Conservation (phyloP, 2,797 vertebrate genomes). For the Phalloptychus januarius region DNA sequence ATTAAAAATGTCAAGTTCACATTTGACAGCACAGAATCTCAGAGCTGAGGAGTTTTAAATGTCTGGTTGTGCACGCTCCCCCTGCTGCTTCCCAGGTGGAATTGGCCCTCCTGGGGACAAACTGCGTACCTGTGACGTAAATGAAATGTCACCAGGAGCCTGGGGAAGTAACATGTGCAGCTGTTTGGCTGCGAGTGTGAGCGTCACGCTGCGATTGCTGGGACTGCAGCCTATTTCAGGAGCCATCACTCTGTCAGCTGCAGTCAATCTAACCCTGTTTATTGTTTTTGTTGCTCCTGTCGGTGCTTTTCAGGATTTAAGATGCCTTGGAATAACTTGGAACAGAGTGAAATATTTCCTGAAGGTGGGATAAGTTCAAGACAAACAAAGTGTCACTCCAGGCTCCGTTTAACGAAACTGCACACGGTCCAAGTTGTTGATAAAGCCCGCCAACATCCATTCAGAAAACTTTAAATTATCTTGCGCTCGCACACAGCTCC, state of each 20-base stretch:
- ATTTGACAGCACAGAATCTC: neutral
- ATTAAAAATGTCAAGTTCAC: neutral
- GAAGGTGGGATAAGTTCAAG: slow-evolving; percentile 12
- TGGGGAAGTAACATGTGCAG: slow-evolving; percentile 29
- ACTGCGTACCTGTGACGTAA: slow-evolving; percentile 36
- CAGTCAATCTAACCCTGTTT: neutral
- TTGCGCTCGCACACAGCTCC: neutral
- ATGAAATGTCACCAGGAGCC: slow-evolving; percentile 50
- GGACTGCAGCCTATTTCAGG: slow-evolving; percentile 55
- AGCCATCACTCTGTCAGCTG: slow-evolving; percentile 47
- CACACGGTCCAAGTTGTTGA: slow-evolving; percentile 14
- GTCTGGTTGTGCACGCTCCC: slow-evolving; percentile 22
- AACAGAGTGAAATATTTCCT: neutral
- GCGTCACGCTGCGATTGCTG: slow-evolving; percentile 18
- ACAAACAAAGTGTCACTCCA: slow-evolving; percentile 26
- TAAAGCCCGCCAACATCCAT: neutral
- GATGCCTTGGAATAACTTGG: neutral
- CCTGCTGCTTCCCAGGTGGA: slow-evolving; percentile 46
- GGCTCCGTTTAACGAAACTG: slow-evolving; percentile 1
- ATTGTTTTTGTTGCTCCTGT: slow-evolving; percentile 20
- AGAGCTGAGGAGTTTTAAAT: neutral
- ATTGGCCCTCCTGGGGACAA: slow-evolving; percentile 37
- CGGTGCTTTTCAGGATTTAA: slow-evolving; percentile 4
- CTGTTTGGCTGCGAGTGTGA: slow-evolving; percentile 41
- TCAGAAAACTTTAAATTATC: neutral